Conservation (phyloP, 2,888 invertebrate genomes). For the Crossocerus cetratus region DNA sequence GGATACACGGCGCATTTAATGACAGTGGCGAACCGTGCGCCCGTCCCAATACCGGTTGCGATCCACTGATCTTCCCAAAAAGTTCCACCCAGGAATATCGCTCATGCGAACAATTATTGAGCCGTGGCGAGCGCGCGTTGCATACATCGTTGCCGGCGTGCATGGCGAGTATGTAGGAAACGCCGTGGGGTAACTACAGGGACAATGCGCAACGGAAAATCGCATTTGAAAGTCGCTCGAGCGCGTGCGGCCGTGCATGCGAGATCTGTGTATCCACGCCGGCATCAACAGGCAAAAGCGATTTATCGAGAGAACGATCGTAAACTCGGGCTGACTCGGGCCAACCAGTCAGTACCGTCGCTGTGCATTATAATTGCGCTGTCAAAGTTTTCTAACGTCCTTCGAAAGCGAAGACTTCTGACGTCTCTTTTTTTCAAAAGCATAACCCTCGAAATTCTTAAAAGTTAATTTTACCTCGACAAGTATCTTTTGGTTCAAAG, state of each 20-base stretch:
- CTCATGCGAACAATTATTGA: constrained; percentile 56
- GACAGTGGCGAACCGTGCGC: background rate
- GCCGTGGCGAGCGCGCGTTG: constrained; percentile 39
- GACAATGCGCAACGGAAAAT: constrained; percentile 53
- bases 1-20: background rate
- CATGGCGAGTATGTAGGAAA: background rate
- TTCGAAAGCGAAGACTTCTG: background rate
- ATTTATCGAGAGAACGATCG: constrained; percentile 38
- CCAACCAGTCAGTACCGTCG: constrained; percentile 14
- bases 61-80: constrained; percentile 25
- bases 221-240: constrained; percentile 50
- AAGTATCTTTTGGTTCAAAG: no score
- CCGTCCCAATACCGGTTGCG: constrained; percentile 7
- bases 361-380: background rate
- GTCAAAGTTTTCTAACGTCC: no score
- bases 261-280: constrained; percentile 28
- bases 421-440: no score
- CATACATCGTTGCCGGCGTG: background rate
- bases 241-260: constrained; percentile 40
- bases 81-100: constrained; percentile 52
- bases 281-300: constrained; percentile 44
- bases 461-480: no score
- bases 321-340: constrained; percentile 32
- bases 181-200: constrained; percentile 13
- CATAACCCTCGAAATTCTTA: no score